phyloP scores from a whole-genome alignment of 2,888 invertebrate species.

The Dicranocentrus wangi region DNA sequence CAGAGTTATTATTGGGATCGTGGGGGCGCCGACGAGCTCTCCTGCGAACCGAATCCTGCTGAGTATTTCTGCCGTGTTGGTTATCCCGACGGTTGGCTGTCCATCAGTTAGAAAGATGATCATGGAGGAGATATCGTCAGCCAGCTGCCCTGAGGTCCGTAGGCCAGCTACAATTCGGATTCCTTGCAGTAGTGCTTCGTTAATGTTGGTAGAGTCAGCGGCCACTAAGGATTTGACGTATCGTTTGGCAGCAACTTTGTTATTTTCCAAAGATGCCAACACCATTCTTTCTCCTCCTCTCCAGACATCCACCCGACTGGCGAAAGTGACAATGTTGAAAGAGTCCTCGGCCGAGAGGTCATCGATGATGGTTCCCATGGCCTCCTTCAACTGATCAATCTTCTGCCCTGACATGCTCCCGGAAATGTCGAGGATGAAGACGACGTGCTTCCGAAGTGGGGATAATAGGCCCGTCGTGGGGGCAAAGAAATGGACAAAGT shows the following conservation, averaged over 20 bases:
- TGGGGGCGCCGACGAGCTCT: background rate
- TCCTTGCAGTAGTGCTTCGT: slow-evolving; percentile 5
- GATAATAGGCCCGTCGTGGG: slow-evolving; percentile 72
- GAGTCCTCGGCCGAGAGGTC: slow-evolving; percentile 80
- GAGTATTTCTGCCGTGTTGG: background rate
- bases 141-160: background rate
- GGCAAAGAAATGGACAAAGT: slow-evolving; percentile 75
- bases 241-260: slow-evolving; percentile 79
- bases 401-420: slow-evolving; percentile 78
- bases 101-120: slow-evolving; percentile 75
- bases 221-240: slow-evolving; percentile 78
- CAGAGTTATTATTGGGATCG: slow-evolving; percentile 79
- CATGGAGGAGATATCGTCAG: slow-evolving; percentile 41
- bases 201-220: slow-evolving; percentile 76
- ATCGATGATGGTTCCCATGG: slow-evolving; percentile 81
- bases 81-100: slow-evolving; percentile 74
- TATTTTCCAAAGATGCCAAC: slow-evolving; percentile 78
- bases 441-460: slow-evolving; percentile 74
- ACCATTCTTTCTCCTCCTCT: slow-evolving; percentile 77
- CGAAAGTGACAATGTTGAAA: slow-evolving; percentile 82
- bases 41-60: background rate
- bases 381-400: slow-evolving; percentile 80
- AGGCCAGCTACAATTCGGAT: background rate
- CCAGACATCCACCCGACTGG: slow-evolving; percentile 74
- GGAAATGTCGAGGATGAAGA: slow-evolving; percentile 76